A percentile compares a stretch with the other conserved stretches of the same genome.
phyloP scores from a whole-genome alignment of 2,113 vertebrate genomes.

The Gallinago paraguaiae region DNA sequence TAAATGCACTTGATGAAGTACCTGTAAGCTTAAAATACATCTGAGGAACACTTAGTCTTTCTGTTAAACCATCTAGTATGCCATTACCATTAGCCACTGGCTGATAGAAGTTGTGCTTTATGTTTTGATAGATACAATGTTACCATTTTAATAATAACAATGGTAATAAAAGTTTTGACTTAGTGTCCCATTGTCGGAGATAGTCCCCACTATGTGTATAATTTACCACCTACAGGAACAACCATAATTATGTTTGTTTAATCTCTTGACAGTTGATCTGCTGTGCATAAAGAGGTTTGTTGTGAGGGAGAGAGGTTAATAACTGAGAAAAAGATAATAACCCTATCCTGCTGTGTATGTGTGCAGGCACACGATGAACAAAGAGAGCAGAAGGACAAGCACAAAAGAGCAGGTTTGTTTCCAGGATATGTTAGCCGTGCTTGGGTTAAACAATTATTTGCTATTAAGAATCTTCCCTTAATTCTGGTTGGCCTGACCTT shows the following conservation, averaged over 20 bases:
- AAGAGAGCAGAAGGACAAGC: not conserved
- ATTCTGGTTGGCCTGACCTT: not conserved
- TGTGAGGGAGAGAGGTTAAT: not conserved
- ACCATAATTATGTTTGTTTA: not conserved
- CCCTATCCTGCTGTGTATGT: not conserved
- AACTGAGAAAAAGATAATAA: not conserved
- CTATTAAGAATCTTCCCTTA: not conserved
- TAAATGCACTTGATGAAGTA: not conserved
- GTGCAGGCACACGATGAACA: not conserved
- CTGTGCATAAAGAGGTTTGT: not conserved
- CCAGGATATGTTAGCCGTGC: not conserved
- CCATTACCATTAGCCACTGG: not conserved
- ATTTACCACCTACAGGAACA: not conserved
- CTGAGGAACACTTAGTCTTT: not conserved
- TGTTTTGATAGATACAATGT: not conserved
- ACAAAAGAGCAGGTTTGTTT: not conserved
- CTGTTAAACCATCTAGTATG: not conserved
- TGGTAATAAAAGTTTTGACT: not conserved
- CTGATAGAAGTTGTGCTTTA: not conserved
- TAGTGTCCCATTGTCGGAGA: not conserved
- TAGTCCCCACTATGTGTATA: not conserved
- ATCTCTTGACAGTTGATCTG: not conserved
- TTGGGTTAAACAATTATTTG: not conserved
- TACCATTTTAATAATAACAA: not conserved
- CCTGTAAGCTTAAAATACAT: not conserved